A percentile compares a stretch with the other conserved stretches of the same genome.
These are phyloP conservation scores for Masnerella sp. DNA, from an alignment of 2,888 invertebrate genomes.

Conservation along the genomic window DNA sequence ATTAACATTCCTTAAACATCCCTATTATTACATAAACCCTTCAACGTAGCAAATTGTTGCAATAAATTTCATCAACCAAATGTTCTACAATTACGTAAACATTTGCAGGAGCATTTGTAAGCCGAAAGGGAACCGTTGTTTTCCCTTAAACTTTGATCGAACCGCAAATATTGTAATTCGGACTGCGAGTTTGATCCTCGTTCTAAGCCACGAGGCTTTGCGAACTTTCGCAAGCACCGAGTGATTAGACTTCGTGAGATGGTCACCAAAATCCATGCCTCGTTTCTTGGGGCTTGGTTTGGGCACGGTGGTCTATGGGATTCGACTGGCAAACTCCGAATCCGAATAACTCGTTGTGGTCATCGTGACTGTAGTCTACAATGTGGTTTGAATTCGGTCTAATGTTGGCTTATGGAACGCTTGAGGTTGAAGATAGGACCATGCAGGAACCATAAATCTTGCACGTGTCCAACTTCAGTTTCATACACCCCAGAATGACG, in stretches of 20 bases:
- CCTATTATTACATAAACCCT: too few species aligned
- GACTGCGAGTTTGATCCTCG: conserved; percentile 36
- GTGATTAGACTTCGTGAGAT: conserved; percentile 56
- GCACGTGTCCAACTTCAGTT: conserved; percentile 66
- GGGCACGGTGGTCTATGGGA: conserved; percentile 67
- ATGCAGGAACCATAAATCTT: conserved; percentile 73
- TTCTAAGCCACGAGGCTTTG: conserved; percentile 43
- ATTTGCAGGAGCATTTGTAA: conserved; percentile 13
- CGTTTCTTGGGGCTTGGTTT: conserved; percentile 54
- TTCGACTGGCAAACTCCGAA: conserved; percentile 67
- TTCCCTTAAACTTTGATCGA: conserved; percentile 16
- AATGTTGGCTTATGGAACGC: conserved; percentile 68
- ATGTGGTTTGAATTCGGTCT: conserved; percentile 68
- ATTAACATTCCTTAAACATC: too few species aligned
- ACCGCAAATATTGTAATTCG: conserved; percentile 45
- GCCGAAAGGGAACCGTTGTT: conserved; percentile 1
- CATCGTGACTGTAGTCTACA: conserved; percentile 68
- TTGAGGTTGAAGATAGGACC: conserved; percentile 70
- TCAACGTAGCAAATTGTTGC: too few species aligned
- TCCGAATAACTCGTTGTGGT: conserved; percentile 63
- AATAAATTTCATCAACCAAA: conserved; percentile 9
- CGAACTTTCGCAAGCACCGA: conserved; percentile 51
- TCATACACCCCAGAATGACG: conserved; percentile 42
- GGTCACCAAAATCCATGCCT: conserved; percentile 51
- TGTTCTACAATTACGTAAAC: neutral